A percentile compares a stretch with the other conserved stretches of the same genome.
Conservation (phyloP, 2,888 invertebrate genomes). For the Brachyopa scutellaris region DNA sequence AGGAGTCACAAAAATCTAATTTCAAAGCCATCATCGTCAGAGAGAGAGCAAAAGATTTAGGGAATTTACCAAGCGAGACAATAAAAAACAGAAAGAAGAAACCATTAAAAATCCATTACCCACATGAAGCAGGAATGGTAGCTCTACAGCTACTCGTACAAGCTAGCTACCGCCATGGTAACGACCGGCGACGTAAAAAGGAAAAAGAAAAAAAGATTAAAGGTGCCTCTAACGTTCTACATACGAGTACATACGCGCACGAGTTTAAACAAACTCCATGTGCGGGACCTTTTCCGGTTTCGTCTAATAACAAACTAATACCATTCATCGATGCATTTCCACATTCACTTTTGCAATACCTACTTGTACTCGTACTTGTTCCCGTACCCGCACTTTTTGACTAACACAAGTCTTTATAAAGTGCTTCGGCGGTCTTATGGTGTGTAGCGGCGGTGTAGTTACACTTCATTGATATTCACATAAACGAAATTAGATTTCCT, state of each 20-base stretch:
- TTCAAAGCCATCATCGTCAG: too few species aligned
- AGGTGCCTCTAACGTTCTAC: neutral
- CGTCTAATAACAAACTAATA: neutral
- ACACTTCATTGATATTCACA: neutral
- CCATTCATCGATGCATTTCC: conserved; percentile 18
- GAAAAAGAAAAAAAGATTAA: neutral
- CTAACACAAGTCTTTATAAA: neutral
- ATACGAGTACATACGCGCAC: too few species aligned
- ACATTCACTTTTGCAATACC: conserved; percentile 11
- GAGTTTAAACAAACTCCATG: neutral
- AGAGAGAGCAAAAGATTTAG: neutral
- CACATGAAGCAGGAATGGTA: conserved; percentile 27
- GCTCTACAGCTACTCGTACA: neutral
- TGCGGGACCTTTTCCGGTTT: conserved; percentile 43
- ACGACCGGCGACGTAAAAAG: neutral
- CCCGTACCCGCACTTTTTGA: neutral
- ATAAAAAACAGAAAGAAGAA: conserved; percentile 1
- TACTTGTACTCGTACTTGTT: too few species aligned
- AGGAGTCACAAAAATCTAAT: too few species aligned
- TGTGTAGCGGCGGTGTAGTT: too few species aligned
- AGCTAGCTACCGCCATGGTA: conserved; percentile 12
- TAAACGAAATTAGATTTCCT: neutral
- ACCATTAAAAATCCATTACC: conserved; percentile 51
- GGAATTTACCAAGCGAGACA: neutral
- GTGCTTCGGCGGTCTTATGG: neutral